Evolutionary conservation across 2,797 vertebrate genomes (phyloP).

Genomic region (Hypotaenidia okinawae): DNA sequence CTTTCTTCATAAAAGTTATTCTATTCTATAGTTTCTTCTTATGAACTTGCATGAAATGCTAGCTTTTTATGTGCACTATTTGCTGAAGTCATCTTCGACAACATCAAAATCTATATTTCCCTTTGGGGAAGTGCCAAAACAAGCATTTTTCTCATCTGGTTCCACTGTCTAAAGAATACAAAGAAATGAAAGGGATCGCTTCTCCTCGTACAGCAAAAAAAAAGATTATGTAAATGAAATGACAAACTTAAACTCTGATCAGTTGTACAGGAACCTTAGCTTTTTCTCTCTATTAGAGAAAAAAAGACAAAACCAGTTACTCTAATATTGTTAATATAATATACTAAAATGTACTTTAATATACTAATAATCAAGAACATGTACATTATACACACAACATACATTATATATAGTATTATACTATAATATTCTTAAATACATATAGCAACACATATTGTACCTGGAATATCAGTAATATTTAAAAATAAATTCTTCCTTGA

Average conservation of each 20-base stretch:
- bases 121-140: conserved; percentile 34
- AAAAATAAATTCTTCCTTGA: neutral
- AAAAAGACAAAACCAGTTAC: neutral
- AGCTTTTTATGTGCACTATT: conserved; percentile 40
- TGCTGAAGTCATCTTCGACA: conserved; percentile 47
- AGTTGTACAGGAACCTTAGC: neutral
- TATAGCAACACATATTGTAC: neutral
- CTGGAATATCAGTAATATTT: neutral
- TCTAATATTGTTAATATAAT: neutral
- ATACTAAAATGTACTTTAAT: neutral
- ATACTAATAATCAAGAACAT: neutral
- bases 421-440: neutral
- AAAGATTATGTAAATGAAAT: neutral
- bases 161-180: conserved; percentile 16
- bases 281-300: neutral
- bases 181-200: conserved; percentile 58
- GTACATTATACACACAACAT: too few relatives aligned
- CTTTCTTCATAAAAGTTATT: conserved; percentile 69
- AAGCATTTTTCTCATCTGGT: conserved; percentile 43
- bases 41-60: conserved; percentile 54
- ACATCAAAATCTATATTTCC: conserved; percentile 38
- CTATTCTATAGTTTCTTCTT: conserved; percentile 46
- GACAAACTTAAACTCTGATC: neutral
- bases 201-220: neutral
- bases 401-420: neutral